These are phyloP conservation scores for Microtus montanus DNA, from an alignment of 2,113 vertebrate genomes.

Conservation along the genomic window DNA sequence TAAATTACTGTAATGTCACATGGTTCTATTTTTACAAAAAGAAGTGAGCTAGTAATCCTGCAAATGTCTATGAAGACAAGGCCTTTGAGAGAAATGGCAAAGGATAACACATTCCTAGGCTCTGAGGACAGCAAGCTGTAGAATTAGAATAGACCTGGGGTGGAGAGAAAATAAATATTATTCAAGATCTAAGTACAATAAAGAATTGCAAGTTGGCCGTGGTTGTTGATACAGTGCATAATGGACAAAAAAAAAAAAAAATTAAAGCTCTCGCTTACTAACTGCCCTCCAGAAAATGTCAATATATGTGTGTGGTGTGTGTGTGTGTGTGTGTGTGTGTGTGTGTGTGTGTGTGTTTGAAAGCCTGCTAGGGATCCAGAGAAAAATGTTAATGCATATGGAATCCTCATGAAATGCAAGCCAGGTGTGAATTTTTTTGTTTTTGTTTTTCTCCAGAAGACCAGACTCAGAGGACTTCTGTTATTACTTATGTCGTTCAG, in stretches of 20 bases:
- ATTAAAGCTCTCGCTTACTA: constrained; percentile 54
- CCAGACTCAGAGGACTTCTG: neutral
- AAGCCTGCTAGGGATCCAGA: constrained; percentile 21
- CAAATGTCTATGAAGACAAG: constrained; percentile 76
- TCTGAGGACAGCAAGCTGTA: constrained; percentile 63
- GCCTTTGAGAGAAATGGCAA: constrained; percentile 54
- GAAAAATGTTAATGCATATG: constrained; percentile 19
- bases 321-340: too few species aligned
- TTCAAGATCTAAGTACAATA: constrained; percentile 63
- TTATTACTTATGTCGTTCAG: neutral
- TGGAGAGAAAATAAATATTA: constrained; percentile 29
- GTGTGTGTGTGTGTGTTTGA: neutral
- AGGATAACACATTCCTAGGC: constrained; percentile 62
- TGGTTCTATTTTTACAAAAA: constrained; percentile 73
- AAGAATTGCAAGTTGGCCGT: constrained; percentile 20
- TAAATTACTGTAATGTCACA: constrained; percentile 10
- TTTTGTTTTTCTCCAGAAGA: constrained; percentile 2
- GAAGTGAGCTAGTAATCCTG: constrained; percentile 71
- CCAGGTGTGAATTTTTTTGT: constrained; percentile 51
- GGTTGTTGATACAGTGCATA: neutral
- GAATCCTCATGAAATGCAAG: constrained; percentile 53
- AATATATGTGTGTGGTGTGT: too few species aligned
- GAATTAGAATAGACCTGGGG: constrained; percentile 61
- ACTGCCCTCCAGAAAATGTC: neutral
- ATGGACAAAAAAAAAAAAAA: neutral